phyloP scores from a whole-genome alignment of 1,140 invertebrate species.

The Brachionus rotundiformis region DNA sequence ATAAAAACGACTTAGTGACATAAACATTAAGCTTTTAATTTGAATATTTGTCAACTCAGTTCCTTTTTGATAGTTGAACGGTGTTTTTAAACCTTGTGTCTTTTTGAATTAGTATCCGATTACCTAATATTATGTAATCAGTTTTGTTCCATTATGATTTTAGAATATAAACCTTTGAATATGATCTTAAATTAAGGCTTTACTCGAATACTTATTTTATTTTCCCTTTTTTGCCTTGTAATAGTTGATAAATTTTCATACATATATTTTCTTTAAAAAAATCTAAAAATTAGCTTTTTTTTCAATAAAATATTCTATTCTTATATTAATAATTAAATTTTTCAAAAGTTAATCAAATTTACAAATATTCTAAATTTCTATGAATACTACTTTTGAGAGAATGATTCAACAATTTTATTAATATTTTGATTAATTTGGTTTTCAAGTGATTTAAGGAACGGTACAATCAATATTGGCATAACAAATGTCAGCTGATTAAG shows the following conservation, averaged over 20 bases:
- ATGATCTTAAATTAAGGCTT: not conserved
- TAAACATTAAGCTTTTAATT: not conserved
- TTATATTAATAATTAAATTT: too few species aligned
- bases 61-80: not conserved
- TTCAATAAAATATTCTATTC: too few species aligned
- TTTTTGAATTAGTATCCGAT: not conserved
- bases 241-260: not conserved
- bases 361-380: too few species aligned
- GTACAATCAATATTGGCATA: not conserved
- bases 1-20: not conserved
- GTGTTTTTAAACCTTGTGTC: not conserved
- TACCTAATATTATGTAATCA: slow-evolving; percentile 3
- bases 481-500: not conserved
- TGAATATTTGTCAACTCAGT: not conserved
- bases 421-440: not conserved
- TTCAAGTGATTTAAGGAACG: not conserved
- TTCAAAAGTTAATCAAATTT: too few species aligned
- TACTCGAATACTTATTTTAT: not conserved
- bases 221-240: not conserved
- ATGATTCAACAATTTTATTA: not conserved
- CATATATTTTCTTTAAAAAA: too few species aligned
- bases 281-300: too few species aligned
- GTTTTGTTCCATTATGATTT: not conserved
- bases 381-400: too few species aligned
- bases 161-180: not conserved